phyloP scores from a whole-genome alignment of 2,888 invertebrate genomes.

The Noctua pronuba region DNA sequence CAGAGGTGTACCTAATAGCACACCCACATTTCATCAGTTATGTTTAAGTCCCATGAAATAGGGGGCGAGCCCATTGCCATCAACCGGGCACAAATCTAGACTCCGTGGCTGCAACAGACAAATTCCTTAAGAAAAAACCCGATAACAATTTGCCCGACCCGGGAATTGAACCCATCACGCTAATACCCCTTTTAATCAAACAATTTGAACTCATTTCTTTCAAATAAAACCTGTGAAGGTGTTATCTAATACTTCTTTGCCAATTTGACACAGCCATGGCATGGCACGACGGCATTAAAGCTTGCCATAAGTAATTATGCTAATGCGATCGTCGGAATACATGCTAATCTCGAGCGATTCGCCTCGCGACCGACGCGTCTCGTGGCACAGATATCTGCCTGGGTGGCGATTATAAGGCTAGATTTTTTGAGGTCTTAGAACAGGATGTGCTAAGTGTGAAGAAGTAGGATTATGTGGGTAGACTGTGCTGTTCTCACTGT shows the following conservation, averaged over 20 bases:
- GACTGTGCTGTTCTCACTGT: neutral
- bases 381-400: slow-evolving; percentile 41
- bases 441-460: slow-evolving; percentile 35
- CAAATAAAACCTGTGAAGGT: slow-evolving; percentile 29
- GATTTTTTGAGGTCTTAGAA: slow-evolving; percentile 26
- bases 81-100: too few relatives aligned
- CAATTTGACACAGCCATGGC: slow-evolving; percentile 61
- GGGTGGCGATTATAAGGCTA: slow-evolving; percentile 46
- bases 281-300: slow-evolving; percentile 58
- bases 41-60: too few relatives aligned
- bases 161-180: too few relatives aligned
- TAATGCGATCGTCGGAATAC: slow-evolving; percentile 53
- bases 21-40: too few relatives aligned
- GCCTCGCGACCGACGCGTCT: slow-evolving; percentile 50
- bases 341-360: slow-evolving; percentile 63
- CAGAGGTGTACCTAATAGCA: too few relatives aligned
- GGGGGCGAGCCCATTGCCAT: too few relatives aligned
- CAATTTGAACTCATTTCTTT: neutral
- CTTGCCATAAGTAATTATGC: slow-evolving; percentile 61
- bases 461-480: slow-evolving; percentile 1
- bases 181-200: neutral
- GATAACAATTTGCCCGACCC: too few relatives aligned
- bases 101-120: too few relatives aligned
- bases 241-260: slow-evolving; percentile 45
- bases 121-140: too few relatives aligned